A percentile compares a stretch with the other conserved stretches of the same genome.
Evolutionary conservation across 2,888 invertebrate genomes (phyloP).

Genomic region (Platycheirus rosarum): DNA sequence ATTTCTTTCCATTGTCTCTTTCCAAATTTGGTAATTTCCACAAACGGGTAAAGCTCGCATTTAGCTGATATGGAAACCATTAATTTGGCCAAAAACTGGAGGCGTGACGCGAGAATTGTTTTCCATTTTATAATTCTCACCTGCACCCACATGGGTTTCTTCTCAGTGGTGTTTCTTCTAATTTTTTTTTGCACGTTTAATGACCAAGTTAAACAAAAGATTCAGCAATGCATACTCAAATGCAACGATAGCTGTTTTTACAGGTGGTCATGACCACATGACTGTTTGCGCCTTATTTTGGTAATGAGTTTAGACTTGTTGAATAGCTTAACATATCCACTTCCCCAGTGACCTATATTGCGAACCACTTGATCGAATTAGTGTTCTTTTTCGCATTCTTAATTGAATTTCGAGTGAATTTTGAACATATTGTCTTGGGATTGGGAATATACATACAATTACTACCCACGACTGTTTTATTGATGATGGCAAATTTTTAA

Average conservation of each 20-base stretch:
- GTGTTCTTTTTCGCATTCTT: slow-evolving; percentile 3
- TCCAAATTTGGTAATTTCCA: slow-evolving; percentile 56
- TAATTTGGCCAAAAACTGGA: slow-evolving; percentile 65
- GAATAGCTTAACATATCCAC: slow-evolving; percentile 2
- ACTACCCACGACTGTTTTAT: slow-evolving; percentile 52
- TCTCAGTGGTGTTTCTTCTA: slow-evolving; percentile 14
- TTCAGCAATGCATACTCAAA: slow-evolving; percentile 28
- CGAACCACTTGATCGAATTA: slow-evolving; percentile 36
- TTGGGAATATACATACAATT: background rate
- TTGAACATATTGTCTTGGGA: slow-evolving; percentile 24
- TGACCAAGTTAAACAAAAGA: slow-evolving; percentile 56
- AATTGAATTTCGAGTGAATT: slow-evolving; percentile 32
- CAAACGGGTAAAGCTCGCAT: slow-evolving; percentile 50
- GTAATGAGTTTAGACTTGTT: slow-evolving; percentile 13
- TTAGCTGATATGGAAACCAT: slow-evolving; percentile 49
- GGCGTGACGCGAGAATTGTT: slow-evolving; percentile 62
- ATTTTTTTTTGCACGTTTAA: slow-evolving; percentile 13
- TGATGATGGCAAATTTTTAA: slow-evolving; percentile 59
- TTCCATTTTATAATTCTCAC: slow-evolving; percentile 6
- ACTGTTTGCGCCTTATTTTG: slow-evolving; percentile 40
- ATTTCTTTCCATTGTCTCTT: slow-evolving; percentile 36
- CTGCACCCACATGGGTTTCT: slow-evolving; percentile 29
- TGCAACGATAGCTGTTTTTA: slow-evolving; percentile 32
- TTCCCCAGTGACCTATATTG: slow-evolving; percentile 57
- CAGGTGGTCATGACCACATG: slow-evolving; percentile 48